phyloP scores from a whole-genome alignment of 2,113 vertebrate genomes.

The Actenoides lindsayi region DNA sequence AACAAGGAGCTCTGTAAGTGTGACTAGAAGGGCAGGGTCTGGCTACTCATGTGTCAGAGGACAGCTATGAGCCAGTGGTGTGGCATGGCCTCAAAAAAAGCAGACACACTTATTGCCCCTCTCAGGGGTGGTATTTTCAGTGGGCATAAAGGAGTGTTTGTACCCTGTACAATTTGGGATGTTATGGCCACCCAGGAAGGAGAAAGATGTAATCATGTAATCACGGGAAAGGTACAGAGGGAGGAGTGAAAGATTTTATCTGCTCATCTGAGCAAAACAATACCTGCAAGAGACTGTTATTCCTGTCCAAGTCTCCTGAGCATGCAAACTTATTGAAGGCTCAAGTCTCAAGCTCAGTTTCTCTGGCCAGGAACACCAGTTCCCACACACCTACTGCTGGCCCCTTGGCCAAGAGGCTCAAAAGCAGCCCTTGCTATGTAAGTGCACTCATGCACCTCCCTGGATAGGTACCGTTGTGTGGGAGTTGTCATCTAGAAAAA shows the following conservation, averaged over 20 bases:
- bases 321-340: rapidly evolving
- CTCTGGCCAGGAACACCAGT: neutral
- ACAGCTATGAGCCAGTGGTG: neutral
- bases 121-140: neutral
- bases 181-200: neutral
- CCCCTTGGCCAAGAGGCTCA: neutral
- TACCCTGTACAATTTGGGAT: neutral
- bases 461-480: rapidly evolving
- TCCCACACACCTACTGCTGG: rapidly evolving
- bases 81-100: rapidly evolving
- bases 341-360: neutral
- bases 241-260: neutral
- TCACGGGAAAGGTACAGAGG: neutral
- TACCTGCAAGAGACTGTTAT: neutral
- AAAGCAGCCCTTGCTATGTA: neutral
- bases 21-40: neutral
- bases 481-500: neutral
- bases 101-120: neutral
- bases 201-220: neutral
- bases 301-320: neutral
- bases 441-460: no score
- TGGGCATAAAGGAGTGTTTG: neutral
- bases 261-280: neutral
- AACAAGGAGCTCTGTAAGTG: neutral
- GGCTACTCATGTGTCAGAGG: neutral